Conservation (phyloP, 2,797 vertebrate species). For the Orestias chungarensis region DNA sequence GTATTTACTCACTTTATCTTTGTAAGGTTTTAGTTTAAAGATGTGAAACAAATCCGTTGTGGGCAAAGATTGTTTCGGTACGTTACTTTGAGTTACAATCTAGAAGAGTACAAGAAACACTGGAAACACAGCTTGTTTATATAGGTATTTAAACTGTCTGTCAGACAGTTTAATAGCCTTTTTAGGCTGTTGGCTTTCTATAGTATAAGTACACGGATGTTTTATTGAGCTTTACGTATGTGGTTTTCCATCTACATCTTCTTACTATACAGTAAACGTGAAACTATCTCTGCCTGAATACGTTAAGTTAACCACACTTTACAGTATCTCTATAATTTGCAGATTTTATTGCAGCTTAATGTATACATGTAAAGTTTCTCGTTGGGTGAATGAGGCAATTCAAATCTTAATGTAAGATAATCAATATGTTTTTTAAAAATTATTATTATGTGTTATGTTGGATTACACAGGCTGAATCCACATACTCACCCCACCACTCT, state of each 20-base stretch:
- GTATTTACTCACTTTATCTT: neutral
- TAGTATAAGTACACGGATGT: slow-evolving; percentile 1
- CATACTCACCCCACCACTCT: neutral
- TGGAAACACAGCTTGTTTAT: neutral
- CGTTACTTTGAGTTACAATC: neutral
- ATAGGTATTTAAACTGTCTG: neutral
- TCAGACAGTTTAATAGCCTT: neutral
- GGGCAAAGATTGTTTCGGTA: neutral
- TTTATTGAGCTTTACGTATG: neutral
- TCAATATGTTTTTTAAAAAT: neutral
- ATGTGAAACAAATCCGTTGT: neutral
- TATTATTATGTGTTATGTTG: slow-evolving; percentile 5
- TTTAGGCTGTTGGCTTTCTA: neutral
- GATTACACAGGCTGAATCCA: slow-evolving; percentile 6
- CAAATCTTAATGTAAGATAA: neutral
- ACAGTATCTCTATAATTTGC: neutral
- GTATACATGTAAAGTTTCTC: neutral
- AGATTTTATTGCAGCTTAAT: neutral
- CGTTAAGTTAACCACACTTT: neutral
- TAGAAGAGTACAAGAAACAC: neutral
- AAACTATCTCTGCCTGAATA: neutral
- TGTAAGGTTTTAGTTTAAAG: neutral
- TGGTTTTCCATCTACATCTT: neutral
- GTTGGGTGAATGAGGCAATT: neutral
- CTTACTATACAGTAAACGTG: neutral